These are phyloP conservation scores for Mus spretus DNA, from an alignment of 2,797 vertebrate species.

Conservation along the genomic window DNA sequence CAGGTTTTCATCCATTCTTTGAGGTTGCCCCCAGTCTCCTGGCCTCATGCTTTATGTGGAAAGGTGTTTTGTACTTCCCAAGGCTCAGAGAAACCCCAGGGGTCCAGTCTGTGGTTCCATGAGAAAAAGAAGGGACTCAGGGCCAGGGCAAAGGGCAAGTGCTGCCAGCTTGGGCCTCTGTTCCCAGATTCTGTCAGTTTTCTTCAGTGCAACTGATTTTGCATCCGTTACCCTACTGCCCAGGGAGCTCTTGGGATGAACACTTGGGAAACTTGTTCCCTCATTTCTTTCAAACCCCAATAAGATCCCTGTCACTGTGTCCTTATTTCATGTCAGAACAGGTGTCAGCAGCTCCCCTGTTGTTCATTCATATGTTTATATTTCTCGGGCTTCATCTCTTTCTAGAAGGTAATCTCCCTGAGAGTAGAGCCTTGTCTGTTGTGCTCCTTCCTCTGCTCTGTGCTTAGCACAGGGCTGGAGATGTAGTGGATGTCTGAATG, in stretches of 20 bases:
- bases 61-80: neutral
- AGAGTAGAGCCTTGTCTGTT: neutral
- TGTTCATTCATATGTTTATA: neutral
- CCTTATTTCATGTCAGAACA: neutral
- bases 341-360: neutral
- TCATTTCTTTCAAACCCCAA: neutral
- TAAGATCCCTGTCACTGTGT: neutral
- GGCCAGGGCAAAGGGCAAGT: neutral
- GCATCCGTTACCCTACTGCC: rapidly evolving
- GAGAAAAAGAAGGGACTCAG: neutral
- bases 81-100: neutral
- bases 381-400: neutral
- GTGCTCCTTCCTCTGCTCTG: neutral
- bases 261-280: neutral
- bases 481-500: neutral
- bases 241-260: too few species aligned
- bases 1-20: neutral
- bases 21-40: neutral
- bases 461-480: neutral
- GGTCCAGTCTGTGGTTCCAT: neutral
- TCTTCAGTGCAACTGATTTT: neutral
- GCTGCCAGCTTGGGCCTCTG: neutral
- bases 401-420: neutral
- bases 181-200: neutral
- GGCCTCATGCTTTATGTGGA: neutral